A percentile compares a stretch with the other conserved stretches of the same genome.
phyloP scores from a whole-genome alignment of 2,888 invertebrate species.

The Lasioglossum figueresi region DNA sequence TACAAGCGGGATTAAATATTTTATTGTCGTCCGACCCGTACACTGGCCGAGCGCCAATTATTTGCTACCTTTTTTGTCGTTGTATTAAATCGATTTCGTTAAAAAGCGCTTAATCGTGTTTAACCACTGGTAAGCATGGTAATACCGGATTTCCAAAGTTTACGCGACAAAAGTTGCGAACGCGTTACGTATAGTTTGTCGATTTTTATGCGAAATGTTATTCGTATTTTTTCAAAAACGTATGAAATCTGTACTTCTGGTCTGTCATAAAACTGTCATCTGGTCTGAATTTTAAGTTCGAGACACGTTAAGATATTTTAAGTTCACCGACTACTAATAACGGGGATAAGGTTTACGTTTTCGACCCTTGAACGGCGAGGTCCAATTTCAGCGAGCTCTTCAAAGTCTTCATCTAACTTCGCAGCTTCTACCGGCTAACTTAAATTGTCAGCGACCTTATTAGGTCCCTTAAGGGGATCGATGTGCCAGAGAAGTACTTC shows the following conservation, averaged over 20 bases:
- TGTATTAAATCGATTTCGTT: neutral
- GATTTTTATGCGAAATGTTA: neutral
- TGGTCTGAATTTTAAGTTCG: neutral
- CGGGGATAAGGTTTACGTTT: neutral
- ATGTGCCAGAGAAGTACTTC: neutral
- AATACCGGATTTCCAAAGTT: neutral
- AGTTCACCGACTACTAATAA: neutral
- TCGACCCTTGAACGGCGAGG: neutral
- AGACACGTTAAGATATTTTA: neutral
- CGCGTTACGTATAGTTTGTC: neutral
- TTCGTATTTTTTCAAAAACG: neutral
- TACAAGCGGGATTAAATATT: neutral
- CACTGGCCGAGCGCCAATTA: neutral
- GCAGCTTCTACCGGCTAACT: conserved; percentile 12
- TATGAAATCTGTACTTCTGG: neutral
- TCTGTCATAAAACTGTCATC: too few species aligned
- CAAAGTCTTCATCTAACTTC: conserved; percentile 25
- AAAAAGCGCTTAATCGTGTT: conserved; percentile 1
- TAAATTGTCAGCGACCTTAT: conserved; percentile 13
- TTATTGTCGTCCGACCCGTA: neutral
- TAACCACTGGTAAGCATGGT: neutral
- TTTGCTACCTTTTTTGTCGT: neutral
- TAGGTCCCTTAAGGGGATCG: conserved; percentile 22
- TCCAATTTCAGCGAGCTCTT: neutral
- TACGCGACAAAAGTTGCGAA: neutral